Base-by-base conservation (phyloP, 2,113 vertebrate species). In the Upupa epops region DNA sequence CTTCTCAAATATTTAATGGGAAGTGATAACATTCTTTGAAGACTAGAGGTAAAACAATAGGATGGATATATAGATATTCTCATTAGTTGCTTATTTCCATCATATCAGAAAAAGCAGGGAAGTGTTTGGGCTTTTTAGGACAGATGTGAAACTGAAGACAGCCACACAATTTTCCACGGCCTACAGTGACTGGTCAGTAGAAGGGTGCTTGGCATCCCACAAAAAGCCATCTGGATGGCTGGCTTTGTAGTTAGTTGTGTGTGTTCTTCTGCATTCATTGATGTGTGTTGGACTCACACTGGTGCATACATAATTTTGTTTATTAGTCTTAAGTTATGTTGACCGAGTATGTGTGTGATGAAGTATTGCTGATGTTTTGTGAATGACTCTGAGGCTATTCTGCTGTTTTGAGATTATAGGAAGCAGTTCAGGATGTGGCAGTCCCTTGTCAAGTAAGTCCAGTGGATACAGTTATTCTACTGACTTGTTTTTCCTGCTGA, bases 381-480 rank as follows among this genome's bases (percentile, higher is more conserved):
- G 24, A 40, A 49, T 54, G 26, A 22, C 46, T 75, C 55, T 0
- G 2, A 58, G 21, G 28, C 24, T 64, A 17, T 86, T 86, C 52
- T 63, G 22, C 17, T 83, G 32, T 31, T 83, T 36, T 40, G 32
- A 71, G 55, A 20, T 58, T 16, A 69, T 34, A 31, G n/a, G 52
- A 70, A 77, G 40, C 20, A 36, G 26, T 59, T 48, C 56, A 74
- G 69, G 26, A 66, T 58, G 31, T 85, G 71, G 68, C 86, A 91
- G 75, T n/a, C 48, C 25, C 29, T 74, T 90, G 64, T 56, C 56
- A 88, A 63, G 66, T 4, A 18, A 63, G 12, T 58, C 83, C 6
- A 92, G 70, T n/a, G 75, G 74, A 78, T 86, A 86, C 90, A 77
- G 68, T 86, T 77, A 29, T 49, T 86, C 77, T 61, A 8, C 54